Evolutionary conservation across 1,140 invertebrate genomes (phyloP).

Genomic region (Euura saliciscinereae): DNA sequence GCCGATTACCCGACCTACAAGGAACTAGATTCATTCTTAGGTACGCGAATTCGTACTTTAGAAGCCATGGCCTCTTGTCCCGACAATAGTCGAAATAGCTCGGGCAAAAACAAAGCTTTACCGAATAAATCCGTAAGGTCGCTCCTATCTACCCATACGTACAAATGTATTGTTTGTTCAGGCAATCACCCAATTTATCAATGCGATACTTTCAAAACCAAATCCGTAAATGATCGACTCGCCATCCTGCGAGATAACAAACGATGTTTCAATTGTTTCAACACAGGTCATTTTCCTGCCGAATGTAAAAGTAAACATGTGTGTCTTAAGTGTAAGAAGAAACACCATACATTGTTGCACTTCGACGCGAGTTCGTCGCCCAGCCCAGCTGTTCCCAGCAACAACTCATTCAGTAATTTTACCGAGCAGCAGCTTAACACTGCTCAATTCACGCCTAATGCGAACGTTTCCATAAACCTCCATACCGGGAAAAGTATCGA

Average conservation of each 20-base stretch:
- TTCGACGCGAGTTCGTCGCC: not conserved
- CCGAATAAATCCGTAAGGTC: not conserved
- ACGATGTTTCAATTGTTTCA: constrained; percentile 24
- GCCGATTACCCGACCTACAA: not conserved
- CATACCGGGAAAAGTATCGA: no score
- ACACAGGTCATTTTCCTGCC: constrained; percentile 24
- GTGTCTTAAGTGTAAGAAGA: constrained; percentile 19
- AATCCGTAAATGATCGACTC: constrained; percentile 23
- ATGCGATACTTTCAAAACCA: constrained; percentile 19
- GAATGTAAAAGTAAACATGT: constrained; percentile 20
- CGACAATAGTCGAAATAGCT: constrained; percentile 6
- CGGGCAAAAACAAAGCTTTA: not conserved
- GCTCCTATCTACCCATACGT: not conserved
- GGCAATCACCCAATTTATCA: constrained; percentile 21
- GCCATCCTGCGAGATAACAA: constrained; percentile 15
- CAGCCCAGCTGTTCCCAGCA: no score
- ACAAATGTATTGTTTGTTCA: constrained; percentile 22
- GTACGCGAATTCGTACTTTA: not conserved
- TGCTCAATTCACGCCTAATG: not conserved
- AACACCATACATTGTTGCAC: constrained; percentile 22
- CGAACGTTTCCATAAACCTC: not conserved
- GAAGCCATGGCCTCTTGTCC: constrained; percentile 21
- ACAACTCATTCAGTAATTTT: not conserved
- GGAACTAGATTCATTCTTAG: not conserved
- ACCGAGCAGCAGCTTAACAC: not conserved